phyloP scores from a whole-genome alignment of 2,888 invertebrate species.

The Calliphora vomitoria region DNA sequence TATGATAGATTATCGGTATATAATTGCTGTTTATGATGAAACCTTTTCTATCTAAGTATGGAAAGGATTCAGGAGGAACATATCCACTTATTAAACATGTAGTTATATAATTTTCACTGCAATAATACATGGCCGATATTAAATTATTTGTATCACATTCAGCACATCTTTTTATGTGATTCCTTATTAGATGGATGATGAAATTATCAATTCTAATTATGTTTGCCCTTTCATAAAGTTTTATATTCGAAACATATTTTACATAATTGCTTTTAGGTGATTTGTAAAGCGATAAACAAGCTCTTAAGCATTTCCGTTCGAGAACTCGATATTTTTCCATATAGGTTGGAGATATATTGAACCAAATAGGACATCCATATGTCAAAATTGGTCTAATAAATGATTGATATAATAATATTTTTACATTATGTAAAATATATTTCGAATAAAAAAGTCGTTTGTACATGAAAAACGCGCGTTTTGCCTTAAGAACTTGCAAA shows the following conservation, averaged over 20 bases:
- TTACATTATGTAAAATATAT: background rate
- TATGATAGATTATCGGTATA: background rate
- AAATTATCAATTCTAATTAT: slow-evolving; percentile 2
- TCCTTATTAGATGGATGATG: background rate
- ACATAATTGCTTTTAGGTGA: background rate
- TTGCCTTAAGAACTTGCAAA: background rate
- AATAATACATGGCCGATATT: background rate
- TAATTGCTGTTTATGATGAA: background rate
- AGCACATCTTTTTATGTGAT: background rate
- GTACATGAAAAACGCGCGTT: background rate
- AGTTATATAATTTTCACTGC: background rate
- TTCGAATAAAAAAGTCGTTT: background rate
- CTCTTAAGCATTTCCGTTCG: background rate
- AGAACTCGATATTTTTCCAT: background rate
- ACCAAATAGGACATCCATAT: background rate
- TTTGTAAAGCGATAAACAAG: background rate
- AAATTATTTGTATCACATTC: background rate
- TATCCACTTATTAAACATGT: background rate
- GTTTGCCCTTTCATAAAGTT: background rate
- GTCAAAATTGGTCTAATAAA: background rate
- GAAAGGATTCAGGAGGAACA: background rate
- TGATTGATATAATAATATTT: slow-evolving; percentile 4
- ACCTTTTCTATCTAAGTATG: background rate
- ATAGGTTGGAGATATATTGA: background rate
- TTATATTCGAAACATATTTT: background rate